Percentiles rank a stretch among this genome's conserved stretches.
phyloP scores from a whole-genome alignment of 2,888 invertebrate genomes.

The Latrodectus elegans region DNA sequence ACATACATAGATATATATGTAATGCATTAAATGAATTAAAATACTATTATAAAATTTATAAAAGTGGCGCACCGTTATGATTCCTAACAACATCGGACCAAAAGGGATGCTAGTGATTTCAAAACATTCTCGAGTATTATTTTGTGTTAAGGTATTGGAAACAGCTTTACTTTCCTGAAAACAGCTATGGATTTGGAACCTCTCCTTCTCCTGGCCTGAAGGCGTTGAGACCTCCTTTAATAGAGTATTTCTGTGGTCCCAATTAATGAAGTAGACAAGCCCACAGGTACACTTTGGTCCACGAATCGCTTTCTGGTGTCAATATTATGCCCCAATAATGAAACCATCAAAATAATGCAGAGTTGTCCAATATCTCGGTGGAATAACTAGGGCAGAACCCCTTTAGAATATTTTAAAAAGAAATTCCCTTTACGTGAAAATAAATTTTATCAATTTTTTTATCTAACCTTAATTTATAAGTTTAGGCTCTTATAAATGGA shows the following conservation, averaged over 20 bases:
- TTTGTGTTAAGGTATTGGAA: not conserved
- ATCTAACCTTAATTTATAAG: no score
- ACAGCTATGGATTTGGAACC: not conserved
- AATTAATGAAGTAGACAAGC: conserved; percentile 6
- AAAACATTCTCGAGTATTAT: not conserved
- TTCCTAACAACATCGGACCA: no score
- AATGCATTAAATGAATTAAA: no score
- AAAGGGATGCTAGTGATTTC: no score
- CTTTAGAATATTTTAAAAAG: no score
- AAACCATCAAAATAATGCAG: conserved; percentile 1
- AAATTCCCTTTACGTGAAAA: no score
- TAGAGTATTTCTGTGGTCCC: not conserved
- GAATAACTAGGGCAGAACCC: not conserved
- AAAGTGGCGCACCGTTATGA: no score
- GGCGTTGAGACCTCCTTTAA: not conserved
- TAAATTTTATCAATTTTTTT: no score
- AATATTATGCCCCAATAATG: not conserved
- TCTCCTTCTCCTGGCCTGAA: not conserved
- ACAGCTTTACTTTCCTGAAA: not conserved
- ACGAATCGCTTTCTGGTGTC: not conserved
- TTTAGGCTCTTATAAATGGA: no score
- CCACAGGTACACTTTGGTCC: not conserved
- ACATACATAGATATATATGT: no score
- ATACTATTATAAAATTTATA: no score
- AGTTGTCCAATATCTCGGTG: not conserved